Evolutionary conservation across 2,113 vertebrate species (phyloP).

Genomic region (Trogon surrucura): DNA sequence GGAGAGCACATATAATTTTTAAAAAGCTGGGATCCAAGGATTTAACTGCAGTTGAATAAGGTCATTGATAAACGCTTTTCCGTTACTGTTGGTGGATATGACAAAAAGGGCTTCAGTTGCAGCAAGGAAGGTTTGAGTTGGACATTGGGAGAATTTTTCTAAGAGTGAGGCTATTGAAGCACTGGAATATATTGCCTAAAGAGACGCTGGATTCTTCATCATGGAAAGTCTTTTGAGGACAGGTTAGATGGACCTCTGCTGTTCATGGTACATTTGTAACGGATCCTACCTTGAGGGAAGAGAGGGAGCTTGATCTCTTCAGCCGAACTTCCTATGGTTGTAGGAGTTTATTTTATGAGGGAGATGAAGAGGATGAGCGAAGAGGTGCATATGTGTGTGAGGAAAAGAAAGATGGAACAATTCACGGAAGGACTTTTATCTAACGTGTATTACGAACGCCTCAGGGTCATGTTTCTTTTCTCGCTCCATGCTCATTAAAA

Average conservation of each 20-base stretch:
- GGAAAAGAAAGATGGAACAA: conserved; percentile 12
- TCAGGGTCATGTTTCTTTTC: conserved; percentile 39
- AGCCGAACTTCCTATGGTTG: neutral
- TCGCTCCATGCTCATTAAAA: conserved; percentile 35
- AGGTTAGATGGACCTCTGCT: conserved; percentile 10
- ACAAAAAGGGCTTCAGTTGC: conserved; percentile 1
- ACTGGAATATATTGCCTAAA: neutral
- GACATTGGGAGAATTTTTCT: neutral
- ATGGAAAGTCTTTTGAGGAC: neutral
- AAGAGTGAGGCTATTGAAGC: conserved; percentile 1
- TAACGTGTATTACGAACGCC: neutral
- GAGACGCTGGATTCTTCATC: neutral
- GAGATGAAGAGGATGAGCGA: conserved; percentile 16
- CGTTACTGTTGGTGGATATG: neutral
- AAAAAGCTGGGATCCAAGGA: neutral
- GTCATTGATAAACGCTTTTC: conserved; percentile 8
- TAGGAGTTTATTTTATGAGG: neutral
- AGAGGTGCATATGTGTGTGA: neutral
- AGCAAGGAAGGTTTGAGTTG: neutral
- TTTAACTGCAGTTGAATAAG: neutral
- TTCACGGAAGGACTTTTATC: conserved; percentile 26
- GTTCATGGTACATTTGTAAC: neutral
- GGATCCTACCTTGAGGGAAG: neutral
- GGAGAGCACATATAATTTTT: neutral
- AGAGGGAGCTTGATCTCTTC: neutral